Evolutionary conservation across 2,888 invertebrate species (phyloP).

Genomic region (Gerris lacustris): DNA sequence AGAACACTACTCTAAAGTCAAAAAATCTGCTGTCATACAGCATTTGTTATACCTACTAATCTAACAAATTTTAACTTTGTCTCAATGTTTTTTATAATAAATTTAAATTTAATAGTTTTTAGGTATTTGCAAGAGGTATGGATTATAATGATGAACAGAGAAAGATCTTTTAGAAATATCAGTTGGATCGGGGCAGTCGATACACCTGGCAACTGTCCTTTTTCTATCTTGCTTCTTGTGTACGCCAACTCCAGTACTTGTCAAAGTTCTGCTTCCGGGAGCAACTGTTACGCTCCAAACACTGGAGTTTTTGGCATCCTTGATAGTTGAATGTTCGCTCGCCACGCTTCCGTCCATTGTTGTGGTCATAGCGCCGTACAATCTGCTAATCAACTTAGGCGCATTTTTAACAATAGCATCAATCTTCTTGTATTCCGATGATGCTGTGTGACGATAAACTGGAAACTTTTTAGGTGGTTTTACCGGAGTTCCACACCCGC

Average conservation of each 20-base stretch:
- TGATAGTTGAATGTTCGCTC: neutral
- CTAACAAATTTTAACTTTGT: too few species aligned
- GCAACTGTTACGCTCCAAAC: neutral
- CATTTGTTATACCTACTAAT: too few species aligned
- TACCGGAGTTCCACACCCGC: neutral
- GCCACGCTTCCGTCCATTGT: neutral
- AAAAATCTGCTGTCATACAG: too few species aligned
- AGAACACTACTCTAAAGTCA: too few species aligned
- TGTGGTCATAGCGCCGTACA: too few species aligned
- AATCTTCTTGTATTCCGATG: neutral
- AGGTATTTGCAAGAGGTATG: neutral
- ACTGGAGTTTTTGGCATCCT: neutral
- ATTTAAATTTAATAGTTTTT: neutral
- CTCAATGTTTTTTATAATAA: too few species aligned
- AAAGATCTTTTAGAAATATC: neutral
- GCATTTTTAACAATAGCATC: neutral
- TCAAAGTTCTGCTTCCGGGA: neutral
- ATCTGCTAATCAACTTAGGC: neutral
- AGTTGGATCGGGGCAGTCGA: neutral
- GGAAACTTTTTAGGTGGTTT: neutral
- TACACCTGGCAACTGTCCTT: neutral
- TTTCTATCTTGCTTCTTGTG: neutral
- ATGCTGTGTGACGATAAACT: neutral
- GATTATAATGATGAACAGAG: neutral
- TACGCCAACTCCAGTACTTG: neutral